Evolutionary conservation across 2,888 invertebrate genomes (phyloP), one percentile per base, ranked within the genome.

Genomic region (Neoaliturus tenellus): DNA sequence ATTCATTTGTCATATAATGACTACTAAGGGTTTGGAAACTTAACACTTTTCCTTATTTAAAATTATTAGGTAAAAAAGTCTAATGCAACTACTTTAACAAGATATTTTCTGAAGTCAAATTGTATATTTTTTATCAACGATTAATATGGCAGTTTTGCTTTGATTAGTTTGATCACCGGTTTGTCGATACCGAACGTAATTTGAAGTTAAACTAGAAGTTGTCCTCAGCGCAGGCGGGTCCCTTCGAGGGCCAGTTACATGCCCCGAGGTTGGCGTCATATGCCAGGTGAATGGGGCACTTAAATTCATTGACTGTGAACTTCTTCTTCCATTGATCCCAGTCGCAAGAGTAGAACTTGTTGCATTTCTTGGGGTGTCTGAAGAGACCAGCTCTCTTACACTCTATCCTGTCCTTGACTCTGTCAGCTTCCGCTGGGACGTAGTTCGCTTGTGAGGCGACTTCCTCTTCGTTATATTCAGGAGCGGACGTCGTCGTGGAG

Each of bases 221-320:
- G 88, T 95, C 93, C 81, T 94, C 94, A 86, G 94, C 93, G 89
- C 96, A 96, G 80, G 95, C 94, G 0, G 96, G 96, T 35, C 96
- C 96, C 89, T 95, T 94, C 88, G 95, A 95, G 0, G 96, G 96
- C 95, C 95, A 96, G 90, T 96, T 96, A 88, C 96, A 96, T 73
- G 96, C 96, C n/a, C 95, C 94, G 87, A 95, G 92, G 83, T 91
- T 93, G 25, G 93, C 93, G 89, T 96, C 96, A 88, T 96, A 96
- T 73, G 95, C 95, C 78, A 96, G 91, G 89, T 95, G 95, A 17
- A 96, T 93, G 0, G 96, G 96, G 88, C 96, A 96, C 89, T 95
- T 95, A 90, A 96, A 95, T 0, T 95, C 93, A 88, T 95, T 95
- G 8, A 96, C 92, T 0, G 95, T 95, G 89, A 94, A 96, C 87